These are phyloP conservation scores for Escarpia spicata DNA, from an alignment of 2,888 invertebrate genomes.

Conservation along the genomic window DNA sequence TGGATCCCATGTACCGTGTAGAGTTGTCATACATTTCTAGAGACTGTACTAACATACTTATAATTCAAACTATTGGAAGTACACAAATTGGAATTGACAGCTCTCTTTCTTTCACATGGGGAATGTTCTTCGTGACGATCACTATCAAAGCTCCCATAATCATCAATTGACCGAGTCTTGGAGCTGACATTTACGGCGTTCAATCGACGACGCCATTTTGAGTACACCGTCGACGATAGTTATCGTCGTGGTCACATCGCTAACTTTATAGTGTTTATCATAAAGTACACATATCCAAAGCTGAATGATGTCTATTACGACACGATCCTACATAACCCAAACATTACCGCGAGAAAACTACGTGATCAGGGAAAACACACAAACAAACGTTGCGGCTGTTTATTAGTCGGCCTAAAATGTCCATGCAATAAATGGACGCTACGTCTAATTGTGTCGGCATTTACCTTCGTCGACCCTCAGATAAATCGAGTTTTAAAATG, in stretches of 20 bases:
- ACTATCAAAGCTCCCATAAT: background rate
- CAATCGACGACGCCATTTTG: background rate
- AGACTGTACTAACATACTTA: too few relatives aligned
- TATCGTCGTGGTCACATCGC: background rate
- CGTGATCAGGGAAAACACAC: background rate
- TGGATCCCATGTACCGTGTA: too few relatives aligned
- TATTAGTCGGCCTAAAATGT: background rate
- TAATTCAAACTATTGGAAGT: too few relatives aligned
- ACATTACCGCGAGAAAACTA: background rate
- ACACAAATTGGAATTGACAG: too few relatives aligned
- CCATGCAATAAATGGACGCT: background rate
- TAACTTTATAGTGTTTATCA: background rate
- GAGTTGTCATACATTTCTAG: too few relatives aligned
- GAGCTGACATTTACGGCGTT: background rate
- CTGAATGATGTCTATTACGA: background rate
- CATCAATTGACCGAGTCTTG: background rate
- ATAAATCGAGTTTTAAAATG: background rate
- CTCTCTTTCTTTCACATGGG: too few relatives aligned
- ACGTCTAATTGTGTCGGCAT: background rate
- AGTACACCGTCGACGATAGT: background rate
- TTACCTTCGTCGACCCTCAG: background rate
- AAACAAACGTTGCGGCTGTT: background rate
- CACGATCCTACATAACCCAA: background rate
- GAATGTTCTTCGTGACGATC: background rate
- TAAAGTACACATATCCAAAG: background rate